A percentile compares a stretch with the other conserved stretches of the same genome.
phyloP scores from a whole-genome alignment of 2,888 invertebrate species.

The Chloromyia formosa region DNA sequence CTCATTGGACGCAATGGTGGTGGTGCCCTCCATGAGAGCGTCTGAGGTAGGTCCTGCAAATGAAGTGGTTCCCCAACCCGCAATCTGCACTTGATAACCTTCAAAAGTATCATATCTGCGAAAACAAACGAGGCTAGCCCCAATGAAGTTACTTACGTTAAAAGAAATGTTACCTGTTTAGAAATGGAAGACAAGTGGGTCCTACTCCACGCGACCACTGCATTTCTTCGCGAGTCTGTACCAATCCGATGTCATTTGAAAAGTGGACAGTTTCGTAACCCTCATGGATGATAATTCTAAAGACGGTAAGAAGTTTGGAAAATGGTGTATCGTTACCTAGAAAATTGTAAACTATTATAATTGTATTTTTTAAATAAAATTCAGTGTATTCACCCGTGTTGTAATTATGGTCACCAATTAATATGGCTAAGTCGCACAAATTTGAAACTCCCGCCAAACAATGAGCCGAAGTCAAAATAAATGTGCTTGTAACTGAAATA shows the following conservation, averaged over 20 bases:
- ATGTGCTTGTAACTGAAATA: conserved; percentile 60
- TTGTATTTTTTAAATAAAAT: too few relatives aligned
- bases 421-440: too few relatives aligned
- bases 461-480: conserved; percentile 68
- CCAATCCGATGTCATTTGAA: conserved; percentile 68
- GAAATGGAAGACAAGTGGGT: conserved; percentile 69
- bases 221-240: conserved; percentile 64
- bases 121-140: too few relatives aligned
- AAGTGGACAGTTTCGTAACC: conserved; percentile 53
- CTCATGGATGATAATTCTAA: conserved; percentile 60
- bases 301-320: too few relatives aligned
- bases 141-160: too few relatives aligned
- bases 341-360: too few relatives aligned
- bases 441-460: too few relatives aligned
- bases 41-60: conserved; percentile 66
- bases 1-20: conserved; percentile 64
- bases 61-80: conserved; percentile 69
- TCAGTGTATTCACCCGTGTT: conserved; percentile 59
- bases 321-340: too few relatives aligned
- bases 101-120: conserved; percentile 47
- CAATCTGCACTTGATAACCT: conserved; percentile 52
- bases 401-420: too few relatives aligned
- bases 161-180: too few relatives aligned
- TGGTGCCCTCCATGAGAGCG: conserved; percentile 65
- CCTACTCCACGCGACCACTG: conserved; percentile 67